phyloP scores from a whole-genome alignment of 2,888 invertebrate species.

The Dolichopus griseipennis region DNA sequence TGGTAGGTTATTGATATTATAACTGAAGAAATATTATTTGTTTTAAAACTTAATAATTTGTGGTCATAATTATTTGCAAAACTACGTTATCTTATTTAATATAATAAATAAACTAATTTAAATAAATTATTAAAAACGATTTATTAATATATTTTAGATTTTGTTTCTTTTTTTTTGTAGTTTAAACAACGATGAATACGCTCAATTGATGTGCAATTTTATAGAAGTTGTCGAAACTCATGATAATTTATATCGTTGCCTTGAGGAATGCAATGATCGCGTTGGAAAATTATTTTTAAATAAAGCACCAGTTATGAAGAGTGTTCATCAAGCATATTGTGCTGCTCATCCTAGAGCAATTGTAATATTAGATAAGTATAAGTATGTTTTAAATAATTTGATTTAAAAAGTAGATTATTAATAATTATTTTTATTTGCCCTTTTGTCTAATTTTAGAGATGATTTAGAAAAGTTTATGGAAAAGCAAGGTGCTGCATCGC shows the following conservation, averaged over 20 bases:
- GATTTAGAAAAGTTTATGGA: constrained; percentile 82
- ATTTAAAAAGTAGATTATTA: neutral
- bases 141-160: constrained; percentile 5
- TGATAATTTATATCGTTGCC: constrained; percentile 64
- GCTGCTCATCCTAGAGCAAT: constrained; percentile 91
- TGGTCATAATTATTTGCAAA: too few species aligned
- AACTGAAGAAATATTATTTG: too few species aligned
- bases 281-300: constrained; percentile 83
- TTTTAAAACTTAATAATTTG: too few species aligned
- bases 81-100: too few species aligned
- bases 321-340: constrained; percentile 82
- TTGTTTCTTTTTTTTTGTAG: constrained; percentile 44
- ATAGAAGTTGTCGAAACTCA: constrained; percentile 79
- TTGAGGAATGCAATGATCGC: constrained; percentile 78
- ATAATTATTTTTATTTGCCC: neutral
- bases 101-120: too few species aligned
- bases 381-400: constrained; percentile 54
- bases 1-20: too few species aligned
- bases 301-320: constrained; percentile 71
- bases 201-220: constrained; percentile 79
- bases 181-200: constrained; percentile 75
- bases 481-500: constrained; percentile 71
- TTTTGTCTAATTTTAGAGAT: constrained; percentile 49
- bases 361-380: constrained; percentile 83
- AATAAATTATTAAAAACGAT: too few species aligned